A percentile compares a stretch with the other conserved stretches of the same genome.
phyloP scores from a whole-genome alignment of 1,140 invertebrate species.

The Cylas formicarius region DNA sequence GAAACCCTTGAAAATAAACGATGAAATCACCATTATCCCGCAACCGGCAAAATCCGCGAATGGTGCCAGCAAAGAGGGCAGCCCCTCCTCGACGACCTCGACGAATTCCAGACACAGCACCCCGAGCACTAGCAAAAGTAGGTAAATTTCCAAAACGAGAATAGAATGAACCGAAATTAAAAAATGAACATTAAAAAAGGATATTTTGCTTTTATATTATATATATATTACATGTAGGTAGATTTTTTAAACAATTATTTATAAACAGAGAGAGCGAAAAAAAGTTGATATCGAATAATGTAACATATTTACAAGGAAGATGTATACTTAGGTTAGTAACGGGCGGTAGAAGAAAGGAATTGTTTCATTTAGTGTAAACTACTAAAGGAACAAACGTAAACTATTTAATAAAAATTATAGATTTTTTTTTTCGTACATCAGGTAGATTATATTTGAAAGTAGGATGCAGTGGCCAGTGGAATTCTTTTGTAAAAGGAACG shows the following conservation, averaged over 20 bases:
- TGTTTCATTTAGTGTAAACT: too few relatives aligned
- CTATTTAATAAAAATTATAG: too few relatives aligned
- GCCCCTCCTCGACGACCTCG: constrained; percentile 22
- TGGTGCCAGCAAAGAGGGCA: constrained; percentile 32
- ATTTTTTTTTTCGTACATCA: too few relatives aligned
- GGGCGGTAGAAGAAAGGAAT: too few relatives aligned
- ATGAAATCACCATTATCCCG: constrained; percentile 88
- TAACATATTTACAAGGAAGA: not conserved
- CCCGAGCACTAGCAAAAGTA: constrained; percentile 34
- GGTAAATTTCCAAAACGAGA: constrained; percentile 28
- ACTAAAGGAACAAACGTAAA: too few relatives aligned
- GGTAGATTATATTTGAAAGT: too few relatives aligned
- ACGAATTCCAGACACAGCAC: constrained; percentile 16
- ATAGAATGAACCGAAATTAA: constrained; percentile 1
- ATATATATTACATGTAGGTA: not conserved
- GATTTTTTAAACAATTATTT: not conserved
- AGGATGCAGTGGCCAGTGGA: too few relatives aligned
- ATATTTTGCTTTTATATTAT: not conserved
- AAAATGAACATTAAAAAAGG: not conserved
- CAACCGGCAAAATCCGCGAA: constrained; percentile 59
- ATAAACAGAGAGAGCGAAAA: not conserved
- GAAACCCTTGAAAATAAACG: constrained; percentile 83
- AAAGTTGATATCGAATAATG: constrained; percentile 3
- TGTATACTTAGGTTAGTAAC: not conserved
- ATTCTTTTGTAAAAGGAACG: too few relatives aligned